A percentile compares a stretch with the other conserved stretches of the same genome.
These are phyloP conservation scores for Spialia ferax DNA, from an alignment of 2,888 invertebrate genomes.

Conservation along the genomic window DNA sequence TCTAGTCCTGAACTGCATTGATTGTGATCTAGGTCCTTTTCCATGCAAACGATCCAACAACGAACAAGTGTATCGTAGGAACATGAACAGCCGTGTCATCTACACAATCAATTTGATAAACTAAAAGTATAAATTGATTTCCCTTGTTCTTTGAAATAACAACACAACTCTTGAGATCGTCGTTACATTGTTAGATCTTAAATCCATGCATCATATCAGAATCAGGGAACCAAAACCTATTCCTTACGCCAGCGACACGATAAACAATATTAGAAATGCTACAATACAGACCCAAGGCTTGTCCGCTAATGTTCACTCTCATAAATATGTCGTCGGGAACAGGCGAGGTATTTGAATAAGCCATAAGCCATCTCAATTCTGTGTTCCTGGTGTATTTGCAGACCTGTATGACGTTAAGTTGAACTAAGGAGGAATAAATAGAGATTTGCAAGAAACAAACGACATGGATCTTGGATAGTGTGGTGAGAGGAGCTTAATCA, in stretches of 20 bases:
- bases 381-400: constrained; percentile 36
- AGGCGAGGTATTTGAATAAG: constrained; percentile 36
- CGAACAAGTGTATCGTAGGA: too few relatives aligned
- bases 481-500: constrained; percentile 1
- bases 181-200: not conserved
- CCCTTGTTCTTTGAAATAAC: too few relatives aligned
- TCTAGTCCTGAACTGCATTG: not conserved
- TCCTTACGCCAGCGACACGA: not conserved
- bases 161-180: too few relatives aligned
- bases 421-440: constrained; percentile 23
- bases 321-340: constrained; percentile 32
- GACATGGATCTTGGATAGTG: not conserved
- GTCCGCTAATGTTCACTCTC: constrained; percentile 27
- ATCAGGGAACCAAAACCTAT: not conserved
- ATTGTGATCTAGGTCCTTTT: not conserved
- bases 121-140: not conserved
- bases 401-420: constrained; percentile 27
- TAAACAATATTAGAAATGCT: constrained; percentile 25
- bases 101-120: not conserved
- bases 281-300: constrained; percentile 23
- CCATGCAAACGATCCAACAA: not conserved
- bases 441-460: constrained; percentile 9
- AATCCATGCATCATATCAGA: constrained; percentile 1
- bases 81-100: too few relatives aligned
- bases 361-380: constrained; percentile 24